These are phyloP conservation scores for Stegodyphus mimosarum DNA, from an alignment of 1,140 invertebrate genomes.

Conservation along the genomic window DNA sequence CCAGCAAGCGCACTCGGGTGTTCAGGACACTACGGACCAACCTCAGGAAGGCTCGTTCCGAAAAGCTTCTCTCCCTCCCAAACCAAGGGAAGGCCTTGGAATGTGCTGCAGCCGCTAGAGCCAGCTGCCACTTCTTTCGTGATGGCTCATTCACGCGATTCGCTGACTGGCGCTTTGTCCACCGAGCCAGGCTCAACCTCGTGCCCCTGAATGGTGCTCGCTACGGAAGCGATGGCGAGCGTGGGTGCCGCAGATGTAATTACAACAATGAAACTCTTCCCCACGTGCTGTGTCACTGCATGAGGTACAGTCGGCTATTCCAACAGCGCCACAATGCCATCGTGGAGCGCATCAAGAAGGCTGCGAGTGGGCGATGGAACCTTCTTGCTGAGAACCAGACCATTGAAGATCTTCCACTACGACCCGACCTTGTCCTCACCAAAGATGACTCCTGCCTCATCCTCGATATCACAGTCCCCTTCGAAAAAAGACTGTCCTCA, in stretches of 20 bases:
- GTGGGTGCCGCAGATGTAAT: background rate
- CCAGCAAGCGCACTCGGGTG: background rate
- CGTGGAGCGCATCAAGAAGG: background rate
- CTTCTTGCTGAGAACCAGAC: background rate
- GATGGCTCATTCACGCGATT: background rate
- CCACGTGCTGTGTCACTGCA: background rate
- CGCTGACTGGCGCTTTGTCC: background rate
- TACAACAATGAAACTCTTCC: background rate
- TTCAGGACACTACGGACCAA: background rate
- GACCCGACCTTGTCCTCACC: background rate
- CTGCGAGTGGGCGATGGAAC: background rate
- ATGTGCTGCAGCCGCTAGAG: background rate
- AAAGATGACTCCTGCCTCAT: background rate
- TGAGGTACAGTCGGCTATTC: background rate
- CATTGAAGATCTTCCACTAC: background rate
- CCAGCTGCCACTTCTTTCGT: background rate
- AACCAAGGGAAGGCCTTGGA: constrained; percentile 3
- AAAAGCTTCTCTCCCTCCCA: background rate
- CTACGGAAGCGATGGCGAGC: background rate
- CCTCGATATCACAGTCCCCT: background rate
- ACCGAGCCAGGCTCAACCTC: background rate
- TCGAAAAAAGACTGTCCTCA: background rate
- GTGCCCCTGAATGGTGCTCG: background rate
- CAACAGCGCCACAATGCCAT: background rate
- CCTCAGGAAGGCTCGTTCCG: background rate